Percentiles rank a stretch among this genome's conserved stretches.
Evolutionary conservation across 2,888 invertebrate species (phyloP).

Genomic region (Hypselothyrea guttata): DNA sequence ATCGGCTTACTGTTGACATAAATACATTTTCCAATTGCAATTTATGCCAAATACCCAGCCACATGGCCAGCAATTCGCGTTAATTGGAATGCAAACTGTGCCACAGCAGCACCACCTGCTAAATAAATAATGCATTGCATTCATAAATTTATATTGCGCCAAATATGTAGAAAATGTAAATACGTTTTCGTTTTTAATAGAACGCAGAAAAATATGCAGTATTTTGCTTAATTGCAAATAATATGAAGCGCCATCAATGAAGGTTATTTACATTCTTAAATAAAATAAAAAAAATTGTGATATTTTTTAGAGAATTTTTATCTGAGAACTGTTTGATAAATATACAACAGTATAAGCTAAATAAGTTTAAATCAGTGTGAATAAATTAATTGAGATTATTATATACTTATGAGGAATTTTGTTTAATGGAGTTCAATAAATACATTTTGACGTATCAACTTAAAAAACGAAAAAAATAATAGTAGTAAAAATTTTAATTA

Average conservation of each 20-base stretch:
- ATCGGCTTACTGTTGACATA: slow-evolving; percentile 66
- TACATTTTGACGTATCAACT: no score
- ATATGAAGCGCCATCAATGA: neutral
- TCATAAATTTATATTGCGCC: slow-evolving; percentile 34
- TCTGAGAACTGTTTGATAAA: no score
- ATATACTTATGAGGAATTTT: no score
- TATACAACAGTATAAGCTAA: no score
- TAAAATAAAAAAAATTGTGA: no score
- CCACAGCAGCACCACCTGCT: slow-evolving; percentile 51
- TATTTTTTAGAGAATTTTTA: no score
- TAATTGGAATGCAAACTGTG: slow-evolving; percentile 66
- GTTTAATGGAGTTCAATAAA: no score
- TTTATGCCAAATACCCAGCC: slow-evolving; percentile 54
- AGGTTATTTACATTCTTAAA: no score
- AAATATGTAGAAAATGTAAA: slow-evolving; percentile 42
- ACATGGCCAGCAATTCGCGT: slow-evolving; percentile 22
- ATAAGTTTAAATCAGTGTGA: no score
- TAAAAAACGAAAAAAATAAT: no score
- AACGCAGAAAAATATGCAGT: neutral
- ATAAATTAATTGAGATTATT: no score
- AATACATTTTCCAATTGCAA: slow-evolving; percentile 54
- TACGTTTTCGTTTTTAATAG: slow-evolving; percentile 17
- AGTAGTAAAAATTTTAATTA: no score
- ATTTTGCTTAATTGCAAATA: neutral
- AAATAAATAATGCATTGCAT: slow-evolving; percentile 62